Evolutionary conservation across 2,888 invertebrate genomes (phyloP).

Genomic region (Pyrocoelia pectoralis): DNA sequence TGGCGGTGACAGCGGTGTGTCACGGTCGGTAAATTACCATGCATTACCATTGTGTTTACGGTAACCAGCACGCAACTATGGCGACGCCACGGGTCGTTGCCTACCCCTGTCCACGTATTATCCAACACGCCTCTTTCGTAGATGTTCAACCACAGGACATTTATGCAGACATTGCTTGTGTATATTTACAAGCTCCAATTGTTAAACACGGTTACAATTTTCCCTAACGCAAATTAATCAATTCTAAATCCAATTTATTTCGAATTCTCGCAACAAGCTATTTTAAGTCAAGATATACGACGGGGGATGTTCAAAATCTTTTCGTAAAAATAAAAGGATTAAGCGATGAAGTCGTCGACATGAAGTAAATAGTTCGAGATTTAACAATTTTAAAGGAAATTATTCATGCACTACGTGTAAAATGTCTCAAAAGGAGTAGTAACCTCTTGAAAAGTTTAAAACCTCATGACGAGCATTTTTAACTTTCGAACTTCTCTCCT

Average conservation of each 20-base stretch:
- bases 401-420: slow-evolving; percentile 27
- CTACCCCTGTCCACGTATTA: slow-evolving; percentile 39
- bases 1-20: slow-evolving; percentile 46
- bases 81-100: slow-evolving; percentile 43
- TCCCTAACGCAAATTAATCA: slow-evolving; percentile 3
- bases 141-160: slow-evolving; percentile 28
- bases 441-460: slow-evolving; percentile 29
- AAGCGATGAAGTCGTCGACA: not conserved
- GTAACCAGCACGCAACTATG: slow-evolving; percentile 43
- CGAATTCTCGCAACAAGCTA: not conserved
- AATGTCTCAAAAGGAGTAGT: slow-evolving; percentile 28
- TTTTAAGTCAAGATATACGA: too few species aligned
- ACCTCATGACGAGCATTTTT: slow-evolving; percentile 24
- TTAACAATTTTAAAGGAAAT: slow-evolving; percentile 15
- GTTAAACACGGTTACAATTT: slow-evolving; percentile 8
- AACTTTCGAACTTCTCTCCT: slow-evolving; percentile 21
- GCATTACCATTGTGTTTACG: slow-evolving; percentile 42
- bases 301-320: too few species aligned
- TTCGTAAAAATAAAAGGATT: not conserved
- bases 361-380: slow-evolving; percentile 4
- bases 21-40: slow-evolving; percentile 46
- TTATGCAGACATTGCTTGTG: slow-evolving; percentile 21
- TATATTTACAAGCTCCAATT: slow-evolving; percentile 7
- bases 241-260: not conserved
- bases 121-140: slow-evolving; percentile 29